phyloP scores from a whole-genome alignment of 1,140 invertebrate genomes.

The Drosophila fuyamai region DNA sequence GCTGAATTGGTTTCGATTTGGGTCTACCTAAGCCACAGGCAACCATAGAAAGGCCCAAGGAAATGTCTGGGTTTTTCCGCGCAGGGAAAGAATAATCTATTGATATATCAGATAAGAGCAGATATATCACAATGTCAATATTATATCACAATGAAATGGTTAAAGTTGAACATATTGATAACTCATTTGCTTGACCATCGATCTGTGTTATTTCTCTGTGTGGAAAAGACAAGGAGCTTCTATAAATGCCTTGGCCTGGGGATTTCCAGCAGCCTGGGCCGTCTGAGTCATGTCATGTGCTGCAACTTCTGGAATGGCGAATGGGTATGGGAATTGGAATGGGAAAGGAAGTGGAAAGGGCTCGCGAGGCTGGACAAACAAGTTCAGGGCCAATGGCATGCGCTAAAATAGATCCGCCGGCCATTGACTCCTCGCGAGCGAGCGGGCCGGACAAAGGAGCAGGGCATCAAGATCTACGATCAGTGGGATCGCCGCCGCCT shows the following conservation, averaged over 20 bases:
- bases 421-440: conserved; percentile 41
- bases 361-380: conserved; percentile 36
- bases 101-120: too few relatives aligned
- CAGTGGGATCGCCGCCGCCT: conserved; percentile 6
- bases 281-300: conserved; percentile 15
- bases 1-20: conserved; percentile 12
- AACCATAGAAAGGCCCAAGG: neutral
- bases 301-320: conserved; percentile 10
- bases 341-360: conserved; percentile 11
- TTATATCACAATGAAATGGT: too few relatives aligned
- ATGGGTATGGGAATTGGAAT: neutral
- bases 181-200: too few relatives aligned
- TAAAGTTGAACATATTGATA: too few relatives aligned
- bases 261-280: conserved; percentile 6
- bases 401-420: conserved; percentile 58
- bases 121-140: too few relatives aligned
- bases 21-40: conserved; percentile 2
- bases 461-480: conserved; percentile 40
- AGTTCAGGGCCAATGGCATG: conserved; percentile 67
- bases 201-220: neutral
- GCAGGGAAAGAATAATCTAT: neutral
- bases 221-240: neutral
- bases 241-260: neutral
- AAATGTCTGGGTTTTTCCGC: neutral
- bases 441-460: conserved; percentile 44